Evolutionary conservation across 2,113 vertebrate genomes (phyloP).

Genomic region (Orthonyx spaldingii): DNA sequence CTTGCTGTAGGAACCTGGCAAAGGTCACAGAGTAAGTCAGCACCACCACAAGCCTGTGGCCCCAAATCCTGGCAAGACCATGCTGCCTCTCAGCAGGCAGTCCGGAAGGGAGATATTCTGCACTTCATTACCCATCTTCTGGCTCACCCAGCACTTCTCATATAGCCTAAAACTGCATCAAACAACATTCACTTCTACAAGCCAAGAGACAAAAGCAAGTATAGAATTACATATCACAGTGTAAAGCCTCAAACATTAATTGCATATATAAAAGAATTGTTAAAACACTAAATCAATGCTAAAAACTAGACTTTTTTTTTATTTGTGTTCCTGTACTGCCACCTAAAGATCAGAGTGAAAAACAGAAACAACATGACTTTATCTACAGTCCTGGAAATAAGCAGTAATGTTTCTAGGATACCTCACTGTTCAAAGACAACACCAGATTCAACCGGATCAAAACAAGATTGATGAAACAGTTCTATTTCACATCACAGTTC

Average conservation of each 20-base stretch:
- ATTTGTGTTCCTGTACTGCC: constrained; percentile 56
- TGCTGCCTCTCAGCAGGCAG: background rate
- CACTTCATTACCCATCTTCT: background rate
- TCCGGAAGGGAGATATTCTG: background rate
- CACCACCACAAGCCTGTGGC: background rate
- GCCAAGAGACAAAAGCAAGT: background rate
- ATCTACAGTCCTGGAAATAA: background rate
- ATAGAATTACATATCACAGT: background rate
- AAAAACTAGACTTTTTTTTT: background rate
- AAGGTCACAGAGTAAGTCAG: background rate
- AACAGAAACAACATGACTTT: background rate
- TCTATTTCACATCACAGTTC: background rate
- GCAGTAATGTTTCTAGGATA: background rate
- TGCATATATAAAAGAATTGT: background rate
- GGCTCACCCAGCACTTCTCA: background rate
- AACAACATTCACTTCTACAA: background rate
- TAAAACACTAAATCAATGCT: background rate
- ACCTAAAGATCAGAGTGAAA: constrained; percentile 47
- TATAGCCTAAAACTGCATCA: background rate
- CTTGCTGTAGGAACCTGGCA: background rate
- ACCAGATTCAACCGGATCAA: background rate
- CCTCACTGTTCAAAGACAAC: background rate
- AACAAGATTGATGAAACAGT: background rate
- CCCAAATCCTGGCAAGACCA: background rate
- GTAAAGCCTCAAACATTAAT: background rate